Conservation (phyloP, 2,113 vertebrate genomes). For the Ptilorrhoa leucosticta region DNA sequence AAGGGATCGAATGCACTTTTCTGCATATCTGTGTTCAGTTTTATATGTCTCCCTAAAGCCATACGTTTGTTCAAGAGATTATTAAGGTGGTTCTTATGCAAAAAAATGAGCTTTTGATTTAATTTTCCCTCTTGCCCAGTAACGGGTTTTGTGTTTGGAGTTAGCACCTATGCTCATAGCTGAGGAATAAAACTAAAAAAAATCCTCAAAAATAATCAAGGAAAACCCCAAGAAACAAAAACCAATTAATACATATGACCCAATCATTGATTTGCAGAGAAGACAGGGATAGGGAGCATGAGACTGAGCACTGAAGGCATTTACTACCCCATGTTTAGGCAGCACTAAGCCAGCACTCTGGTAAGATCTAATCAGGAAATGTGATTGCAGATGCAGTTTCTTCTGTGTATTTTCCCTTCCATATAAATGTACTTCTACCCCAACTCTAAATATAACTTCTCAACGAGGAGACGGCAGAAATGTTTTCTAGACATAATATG, state of each 20-base stretch:
- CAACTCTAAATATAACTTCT: background rate
- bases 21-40: background rate
- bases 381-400: background rate
- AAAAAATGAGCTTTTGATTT: background rate
- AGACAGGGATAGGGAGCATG: background rate
- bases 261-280: background rate
- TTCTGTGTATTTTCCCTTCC: background rate
- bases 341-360: background rate
- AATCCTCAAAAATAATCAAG: background rate
- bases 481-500: background rate
- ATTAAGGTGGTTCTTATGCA: background rate
- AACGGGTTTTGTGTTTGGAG: background rate
- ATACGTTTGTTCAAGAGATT: background rate
- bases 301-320: background rate
- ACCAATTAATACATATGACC: background rate
- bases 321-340: background rate
- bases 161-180: background rate
- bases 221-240: background rate
- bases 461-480: background rate
- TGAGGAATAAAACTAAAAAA: background rate
- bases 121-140: background rate
- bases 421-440: background rate
- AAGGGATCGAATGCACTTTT: background rate
- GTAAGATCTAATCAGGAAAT: conserved; percentile 3
- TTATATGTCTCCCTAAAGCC: background rate